A percentile compares a stretch with the other conserved stretches of the same genome.
Conservation (phyloP, 92 coral and sea anemone species). For the Parazoanthus swiftii region DNA sequence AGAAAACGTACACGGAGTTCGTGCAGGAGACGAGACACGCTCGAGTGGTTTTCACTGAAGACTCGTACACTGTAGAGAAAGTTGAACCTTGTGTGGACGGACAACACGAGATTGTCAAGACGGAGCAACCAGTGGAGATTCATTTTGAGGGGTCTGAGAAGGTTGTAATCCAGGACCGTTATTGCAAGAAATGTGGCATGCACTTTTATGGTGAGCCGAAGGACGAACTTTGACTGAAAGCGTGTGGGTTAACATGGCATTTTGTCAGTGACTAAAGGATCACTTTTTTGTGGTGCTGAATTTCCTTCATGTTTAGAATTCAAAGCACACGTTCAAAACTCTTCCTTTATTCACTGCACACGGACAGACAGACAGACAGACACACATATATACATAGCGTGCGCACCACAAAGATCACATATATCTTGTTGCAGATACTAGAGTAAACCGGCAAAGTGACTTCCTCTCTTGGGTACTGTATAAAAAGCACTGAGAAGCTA, state of each 20-base stretch:
- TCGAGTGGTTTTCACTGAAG: conserved; percentile 61
- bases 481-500: too few species aligned
- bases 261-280: too few species aligned
- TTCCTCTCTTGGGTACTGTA: too few species aligned
- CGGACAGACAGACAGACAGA: neutral
- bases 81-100: conserved; percentile 63
- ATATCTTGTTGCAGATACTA: too few species aligned
- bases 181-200: conserved; percentile 74
- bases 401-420: neutral
- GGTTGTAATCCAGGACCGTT: conserved; percentile 58
- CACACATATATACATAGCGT: neutral
- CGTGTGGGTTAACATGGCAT: neutral
- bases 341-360: neutral
- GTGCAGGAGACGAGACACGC: conserved; percentile 58
- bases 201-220: conserved; percentile 55
- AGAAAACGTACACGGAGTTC: conserved; percentile 60
- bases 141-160: conserved; percentile 58
- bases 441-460: too few species aligned
- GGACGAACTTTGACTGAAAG: conserved; percentile 39
- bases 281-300: too few species aligned
- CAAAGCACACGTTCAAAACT: neutral
- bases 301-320: neutral
- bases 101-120: conserved; percentile 65
- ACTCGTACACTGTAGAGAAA: conserved; percentile 64
- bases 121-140: conserved; percentile 64